Percentiles rank a stretch among this genome's conserved stretches.
phyloP scores from a whole-genome alignment of 1,140 invertebrate species.

The Eciton burchellii region DNA sequence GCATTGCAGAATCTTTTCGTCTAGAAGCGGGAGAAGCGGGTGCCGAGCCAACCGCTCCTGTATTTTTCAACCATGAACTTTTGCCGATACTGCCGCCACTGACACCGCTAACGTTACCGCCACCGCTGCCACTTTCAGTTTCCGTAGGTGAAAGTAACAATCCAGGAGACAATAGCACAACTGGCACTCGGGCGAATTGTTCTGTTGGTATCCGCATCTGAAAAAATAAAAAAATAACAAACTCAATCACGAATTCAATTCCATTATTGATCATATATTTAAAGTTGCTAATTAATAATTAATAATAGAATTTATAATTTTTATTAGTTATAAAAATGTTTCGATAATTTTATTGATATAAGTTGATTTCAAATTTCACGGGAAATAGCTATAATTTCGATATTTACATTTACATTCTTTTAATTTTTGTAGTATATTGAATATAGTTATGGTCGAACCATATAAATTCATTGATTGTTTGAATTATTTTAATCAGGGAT shows the following conservation, averaged over 20 bases:
- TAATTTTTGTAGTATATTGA: no score
- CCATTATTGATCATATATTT: no score
- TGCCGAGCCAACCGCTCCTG: conserved; percentile 87
- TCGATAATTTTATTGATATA: no score
- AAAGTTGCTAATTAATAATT: no score
- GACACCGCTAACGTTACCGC: conserved; percentile 62
- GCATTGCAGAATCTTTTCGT: conserved; percentile 78
- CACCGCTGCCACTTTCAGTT: conserved; percentile 81
- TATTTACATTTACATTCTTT: no score
- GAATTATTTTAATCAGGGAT: conserved; percentile 1
- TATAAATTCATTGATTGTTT: no score
- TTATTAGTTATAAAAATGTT: no score
- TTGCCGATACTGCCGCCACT: conserved; percentile 65
- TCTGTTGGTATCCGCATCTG: conserved; percentile 98
- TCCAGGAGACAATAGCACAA: conserved; percentile 95
- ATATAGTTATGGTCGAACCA: no score
- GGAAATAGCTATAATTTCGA: no score
- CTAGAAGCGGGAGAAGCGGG: conserved; percentile 85
- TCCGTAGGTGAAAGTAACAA: conserved; percentile 88
- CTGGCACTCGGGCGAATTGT: conserved; percentile 97
- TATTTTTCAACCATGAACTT: conserved; percentile 88
- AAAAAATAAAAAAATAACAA: background rate
- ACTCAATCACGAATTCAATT: no score
- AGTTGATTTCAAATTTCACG: no score
- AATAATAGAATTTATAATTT: no score